phyloP scores from a whole-genome alignment of 2,888 invertebrate species.

The Melipona beecheii region DNA sequence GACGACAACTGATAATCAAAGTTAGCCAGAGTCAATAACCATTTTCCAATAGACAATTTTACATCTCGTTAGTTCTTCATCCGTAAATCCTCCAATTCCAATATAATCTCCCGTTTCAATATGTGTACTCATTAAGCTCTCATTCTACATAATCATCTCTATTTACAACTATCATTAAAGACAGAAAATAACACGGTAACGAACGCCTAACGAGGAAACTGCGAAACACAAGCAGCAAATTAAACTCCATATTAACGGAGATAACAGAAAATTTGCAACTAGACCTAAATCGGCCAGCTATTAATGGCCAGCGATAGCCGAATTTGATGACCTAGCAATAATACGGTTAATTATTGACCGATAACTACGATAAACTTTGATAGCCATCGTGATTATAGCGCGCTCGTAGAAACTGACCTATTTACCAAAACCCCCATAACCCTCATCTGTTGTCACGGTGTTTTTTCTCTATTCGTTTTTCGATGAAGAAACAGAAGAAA shows the following conservation, averaged over 20 bases:
- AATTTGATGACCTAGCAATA: constrained; percentile 49
- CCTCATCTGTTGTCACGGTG: neutral
- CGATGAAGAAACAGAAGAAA: neutral
- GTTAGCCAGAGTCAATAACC: neutral
- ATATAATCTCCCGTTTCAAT: neutral
- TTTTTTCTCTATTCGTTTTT: neutral
- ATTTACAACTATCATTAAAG: constrained; percentile 6
- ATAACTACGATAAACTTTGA: constrained; percentile 48
- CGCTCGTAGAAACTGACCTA: constrained; percentile 25
- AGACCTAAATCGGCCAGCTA: constrained; percentile 43
- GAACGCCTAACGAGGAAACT: neutral
- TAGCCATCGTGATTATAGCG: constrained; percentile 13
- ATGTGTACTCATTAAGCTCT: neutral
- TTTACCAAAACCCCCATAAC: constrained; percentile 13
- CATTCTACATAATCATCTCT: neutral
- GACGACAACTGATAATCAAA: neutral
- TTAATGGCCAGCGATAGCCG: constrained; percentile 44
- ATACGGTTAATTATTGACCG: constrained; percentile 44
- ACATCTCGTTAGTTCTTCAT: neutral
- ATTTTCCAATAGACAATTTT: neutral
- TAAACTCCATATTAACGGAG: constrained; percentile 29
- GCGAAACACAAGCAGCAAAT: constrained; percentile 17
- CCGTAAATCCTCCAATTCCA: neutral
- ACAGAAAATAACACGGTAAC: constrained; percentile 7
- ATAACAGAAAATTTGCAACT: constrained; percentile 39